Evolutionary conservation across 2,888 invertebrate species (phyloP).

Genomic region (Chironomus riparius): DNA sequence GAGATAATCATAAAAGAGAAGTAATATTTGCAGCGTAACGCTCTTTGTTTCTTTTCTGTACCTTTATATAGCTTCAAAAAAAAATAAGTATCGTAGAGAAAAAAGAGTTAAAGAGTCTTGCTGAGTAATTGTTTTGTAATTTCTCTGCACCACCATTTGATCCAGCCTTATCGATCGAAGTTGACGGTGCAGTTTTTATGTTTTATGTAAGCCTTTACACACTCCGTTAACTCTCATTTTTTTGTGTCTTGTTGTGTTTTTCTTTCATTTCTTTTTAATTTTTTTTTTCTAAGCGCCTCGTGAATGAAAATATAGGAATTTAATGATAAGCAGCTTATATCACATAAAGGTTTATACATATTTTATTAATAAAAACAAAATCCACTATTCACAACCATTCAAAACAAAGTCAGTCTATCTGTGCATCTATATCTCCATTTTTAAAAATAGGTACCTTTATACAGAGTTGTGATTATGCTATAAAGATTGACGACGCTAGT

Average conservation of each 20-base stretch:
- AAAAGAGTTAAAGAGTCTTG: conserved; percentile 14
- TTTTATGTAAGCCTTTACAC: not conserved
- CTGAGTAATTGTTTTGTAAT: conserved; percentile 25
- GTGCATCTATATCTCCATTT: not conserved
- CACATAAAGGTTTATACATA: not conserved
- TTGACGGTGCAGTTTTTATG: conserved; percentile 7
- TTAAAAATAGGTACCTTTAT: no score
- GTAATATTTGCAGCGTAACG: not conserved
- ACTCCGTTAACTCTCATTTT: not conserved
- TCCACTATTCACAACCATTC: no score
- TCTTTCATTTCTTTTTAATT: not conserved
- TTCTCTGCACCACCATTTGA: conserved; percentile 13
- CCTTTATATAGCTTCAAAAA: not conserved
- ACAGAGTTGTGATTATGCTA: no score
- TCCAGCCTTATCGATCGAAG: conserved; percentile 12
- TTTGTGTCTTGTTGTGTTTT: not conserved
- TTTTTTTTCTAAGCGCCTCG: not conserved
- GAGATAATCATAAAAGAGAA: conserved; percentile 12
- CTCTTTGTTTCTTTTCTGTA: not conserved
- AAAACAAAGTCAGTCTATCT: not conserved
- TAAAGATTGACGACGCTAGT: no score
- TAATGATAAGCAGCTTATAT: not conserved
- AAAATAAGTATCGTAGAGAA: not conserved
- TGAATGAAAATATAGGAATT: not conserved
- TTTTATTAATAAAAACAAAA: not conserved